A percentile compares a stretch with the other conserved stretches of the same genome.
These are phyloP conservation scores for Atractosteus spatula DNA, from an alignment of 2,113 vertebrate genomes.

Conservation along the genomic window DNA sequence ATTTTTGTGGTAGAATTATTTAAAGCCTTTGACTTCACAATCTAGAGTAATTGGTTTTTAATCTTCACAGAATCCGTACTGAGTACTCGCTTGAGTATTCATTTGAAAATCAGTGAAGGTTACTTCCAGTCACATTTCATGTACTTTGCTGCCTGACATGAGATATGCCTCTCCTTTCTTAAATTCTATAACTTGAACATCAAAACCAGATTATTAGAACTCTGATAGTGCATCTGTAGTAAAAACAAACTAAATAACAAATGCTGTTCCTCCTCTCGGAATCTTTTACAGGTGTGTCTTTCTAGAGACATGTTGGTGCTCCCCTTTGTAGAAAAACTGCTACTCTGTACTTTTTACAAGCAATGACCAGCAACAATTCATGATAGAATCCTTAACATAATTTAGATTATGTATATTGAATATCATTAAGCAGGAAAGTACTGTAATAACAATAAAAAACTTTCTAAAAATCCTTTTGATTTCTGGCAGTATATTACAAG, in stretches of 20 bases:
- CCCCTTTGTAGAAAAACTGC: neutral
- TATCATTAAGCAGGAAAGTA: slow-evolving; percentile 46
- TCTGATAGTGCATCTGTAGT: neutral
- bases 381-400: slow-evolving; percentile 36
- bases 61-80: slow-evolving; percentile 51
- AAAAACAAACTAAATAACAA: neutral
- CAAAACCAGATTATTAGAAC: slow-evolving; percentile 16
- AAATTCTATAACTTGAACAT: slow-evolving; percentile 42
- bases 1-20: slow-evolving; percentile 45
- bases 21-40: slow-evolving; percentile 38
- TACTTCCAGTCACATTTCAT: slow-evolving; percentile 29
- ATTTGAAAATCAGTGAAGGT: slow-evolving; percentile 52
- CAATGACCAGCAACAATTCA: slow-evolving; percentile 30
- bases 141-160: slow-evolving; percentile 35
- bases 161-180: slow-evolving; percentile 40
- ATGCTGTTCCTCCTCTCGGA: neutral
- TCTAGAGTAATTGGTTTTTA: slow-evolving; percentile 52
- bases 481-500: slow-evolving; percentile 35
- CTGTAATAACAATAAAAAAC: slow-evolving; percentile 37
- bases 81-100: slow-evolving; percentile 63
- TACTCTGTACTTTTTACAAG: neutral
- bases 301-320: neutral
- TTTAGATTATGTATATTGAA: slow-evolving; percentile 55
- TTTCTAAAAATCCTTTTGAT: slow-evolving; percentile 39
- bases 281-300: neutral